phyloP scores from a whole-genome alignment of 1,140 invertebrate species.

The Aphelenchoides fujianensis region DNA sequence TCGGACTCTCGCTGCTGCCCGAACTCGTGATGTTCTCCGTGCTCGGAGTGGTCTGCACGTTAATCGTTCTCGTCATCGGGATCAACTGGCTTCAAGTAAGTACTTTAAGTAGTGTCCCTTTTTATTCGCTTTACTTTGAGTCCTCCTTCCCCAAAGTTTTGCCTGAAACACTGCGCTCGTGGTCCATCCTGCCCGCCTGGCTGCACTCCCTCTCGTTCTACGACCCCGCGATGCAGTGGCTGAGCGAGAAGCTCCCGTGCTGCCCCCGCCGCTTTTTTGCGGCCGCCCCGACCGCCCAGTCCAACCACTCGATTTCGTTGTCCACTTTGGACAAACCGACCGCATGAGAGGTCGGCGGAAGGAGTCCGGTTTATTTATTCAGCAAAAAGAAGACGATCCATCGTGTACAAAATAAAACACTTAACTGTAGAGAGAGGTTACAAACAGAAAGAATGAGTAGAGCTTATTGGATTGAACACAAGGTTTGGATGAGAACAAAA shows the following conservation, averaged over 20 bases:
- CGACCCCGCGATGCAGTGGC: neutral
- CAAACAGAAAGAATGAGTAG: too few species aligned
- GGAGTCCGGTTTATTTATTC: too few species aligned
- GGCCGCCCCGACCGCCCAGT: neutral
- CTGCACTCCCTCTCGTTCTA: conserved; percentile 1
- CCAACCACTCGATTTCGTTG: neutral
- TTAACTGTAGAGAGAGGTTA: too few species aligned
- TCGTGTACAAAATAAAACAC: too few species aligned
- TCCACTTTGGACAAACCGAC: too few species aligned
- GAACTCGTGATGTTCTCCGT: conserved; percentile 60
- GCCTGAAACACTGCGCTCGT: neutral
- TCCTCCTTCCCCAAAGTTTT: neutral
- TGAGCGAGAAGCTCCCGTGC: neutral
- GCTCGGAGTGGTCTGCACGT: conserved; percentile 60
- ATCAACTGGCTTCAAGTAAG: conserved; percentile 63
- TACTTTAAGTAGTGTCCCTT: neutral
- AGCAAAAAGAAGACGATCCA: too few species aligned
- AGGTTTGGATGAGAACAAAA: too few species aligned
- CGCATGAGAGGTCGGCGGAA: too few species aligned
- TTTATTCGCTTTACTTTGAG: neutral
- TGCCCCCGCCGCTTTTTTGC: conserved; percentile 12
- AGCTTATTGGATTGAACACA: too few species aligned
- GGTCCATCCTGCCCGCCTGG: neutral
- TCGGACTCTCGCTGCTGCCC: conserved; percentile 46
- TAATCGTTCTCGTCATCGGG: conserved; percentile 62